These are phyloP conservation scores for Anagyrus pseudococci DNA, from an alignment of 2,888 invertebrate genomes.

Conservation along the genomic window DNA sequence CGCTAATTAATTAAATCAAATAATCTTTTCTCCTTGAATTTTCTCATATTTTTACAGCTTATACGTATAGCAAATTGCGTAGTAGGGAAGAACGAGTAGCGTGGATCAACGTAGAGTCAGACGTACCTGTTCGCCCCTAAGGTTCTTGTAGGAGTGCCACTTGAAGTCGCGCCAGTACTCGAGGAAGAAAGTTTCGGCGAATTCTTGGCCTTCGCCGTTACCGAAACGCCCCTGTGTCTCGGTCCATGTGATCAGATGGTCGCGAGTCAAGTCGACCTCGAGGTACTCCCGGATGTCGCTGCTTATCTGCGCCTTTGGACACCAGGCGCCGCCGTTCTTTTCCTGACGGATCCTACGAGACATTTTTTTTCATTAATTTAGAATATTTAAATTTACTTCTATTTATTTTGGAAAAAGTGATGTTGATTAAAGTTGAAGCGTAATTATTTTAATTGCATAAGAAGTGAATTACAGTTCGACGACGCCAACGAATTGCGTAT, in stretches of 20 bases:
- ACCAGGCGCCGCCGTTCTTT: slow-evolving; percentile 91
- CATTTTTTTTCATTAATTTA: too few species aligned
- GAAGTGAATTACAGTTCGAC: too few species aligned
- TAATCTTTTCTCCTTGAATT: too few species aligned
- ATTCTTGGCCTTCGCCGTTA: slow-evolving; percentile 89
- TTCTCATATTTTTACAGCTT: too few species aligned
- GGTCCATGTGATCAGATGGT: slow-evolving; percentile 81
- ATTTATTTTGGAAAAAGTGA: too few species aligned
- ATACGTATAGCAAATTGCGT: too few species aligned
- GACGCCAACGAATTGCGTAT: too few species aligned
- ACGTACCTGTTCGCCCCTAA: slow-evolving; percentile 75
- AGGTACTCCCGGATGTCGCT: slow-evolving; percentile 81
- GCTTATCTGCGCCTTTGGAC: slow-evolving; percentile 82
- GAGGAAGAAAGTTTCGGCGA: slow-evolving; percentile 81
- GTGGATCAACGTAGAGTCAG: neutral
- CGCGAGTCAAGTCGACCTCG: slow-evolving; percentile 77
- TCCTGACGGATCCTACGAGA: slow-evolving; percentile 82
- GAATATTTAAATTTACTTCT: too few species aligned
- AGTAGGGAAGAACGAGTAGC: neutral
- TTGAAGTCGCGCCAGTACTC: slow-evolving; percentile 79
- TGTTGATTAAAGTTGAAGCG: too few species aligned
- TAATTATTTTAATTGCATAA: too few species aligned
- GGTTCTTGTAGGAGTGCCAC: slow-evolving; percentile 83
- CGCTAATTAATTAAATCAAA: too few species aligned
- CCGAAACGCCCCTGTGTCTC: slow-evolving; percentile 93